Conservation (phyloP, 2,113 vertebrate species). For the Agapornis roseicollis region DNA sequence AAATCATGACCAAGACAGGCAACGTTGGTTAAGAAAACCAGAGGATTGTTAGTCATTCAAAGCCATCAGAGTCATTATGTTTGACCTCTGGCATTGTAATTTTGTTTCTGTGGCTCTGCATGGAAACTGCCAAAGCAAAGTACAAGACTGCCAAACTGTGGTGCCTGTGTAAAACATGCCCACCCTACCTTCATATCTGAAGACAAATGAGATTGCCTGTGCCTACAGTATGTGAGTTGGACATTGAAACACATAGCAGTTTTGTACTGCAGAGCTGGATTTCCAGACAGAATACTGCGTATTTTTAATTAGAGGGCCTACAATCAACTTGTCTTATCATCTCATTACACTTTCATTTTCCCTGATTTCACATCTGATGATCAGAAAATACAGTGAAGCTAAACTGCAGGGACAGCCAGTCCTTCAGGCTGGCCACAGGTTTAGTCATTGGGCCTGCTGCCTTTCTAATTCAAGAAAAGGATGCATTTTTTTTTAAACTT, state of each 20-base stretch:
- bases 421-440: neutral
- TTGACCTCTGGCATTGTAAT: neutral
- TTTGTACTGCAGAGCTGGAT: neutral
- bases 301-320: constrained; percentile 15
- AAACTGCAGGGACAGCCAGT: neutral
- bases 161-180: neutral
- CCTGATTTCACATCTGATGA: neutral
- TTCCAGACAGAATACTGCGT: neutral
- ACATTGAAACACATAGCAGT: neutral
- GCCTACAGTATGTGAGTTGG: neutral
- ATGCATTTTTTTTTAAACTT: neutral
- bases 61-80: neutral
- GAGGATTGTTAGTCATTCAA: neutral
- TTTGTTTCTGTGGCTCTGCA: neutral
- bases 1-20: neutral
- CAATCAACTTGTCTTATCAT: neutral
- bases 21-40: neutral
- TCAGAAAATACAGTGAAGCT: neutral
- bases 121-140: neutral
- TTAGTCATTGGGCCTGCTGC: neutral
- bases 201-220: neutral
- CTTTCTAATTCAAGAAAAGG: neutral
- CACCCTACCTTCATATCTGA: neutral
- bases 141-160: neutral
- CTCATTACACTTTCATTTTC: constrained; percentile 10